A percentile compares a stretch with the other conserved stretches of the same genome.
Evolutionary conservation across 1,140 invertebrate species (phyloP).

Genomic region (Propsilocerus akamusi): DNA sequence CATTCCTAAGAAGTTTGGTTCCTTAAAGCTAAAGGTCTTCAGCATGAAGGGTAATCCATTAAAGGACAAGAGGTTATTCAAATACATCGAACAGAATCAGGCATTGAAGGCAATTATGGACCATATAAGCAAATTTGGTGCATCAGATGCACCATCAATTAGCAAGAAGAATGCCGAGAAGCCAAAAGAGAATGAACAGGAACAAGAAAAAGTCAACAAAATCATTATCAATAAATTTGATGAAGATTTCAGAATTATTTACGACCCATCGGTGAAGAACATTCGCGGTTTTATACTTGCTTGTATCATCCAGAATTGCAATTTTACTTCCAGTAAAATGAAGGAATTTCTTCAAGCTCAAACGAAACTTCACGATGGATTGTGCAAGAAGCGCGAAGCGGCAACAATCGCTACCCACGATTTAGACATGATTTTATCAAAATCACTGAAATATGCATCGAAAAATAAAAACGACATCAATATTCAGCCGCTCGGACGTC

Average conservation of each 20-base stretch:
- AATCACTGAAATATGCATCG: conserved; percentile 45
- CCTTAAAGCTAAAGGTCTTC: conserved; percentile 49
- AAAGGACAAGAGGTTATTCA: conserved; percentile 46
- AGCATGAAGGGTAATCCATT: conserved; percentile 53
- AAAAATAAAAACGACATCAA: conserved; percentile 34
- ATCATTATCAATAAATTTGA: conserved; percentile 1
- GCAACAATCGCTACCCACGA: conserved; percentile 74
- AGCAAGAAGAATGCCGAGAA: conserved; percentile 5
- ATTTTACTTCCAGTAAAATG: conserved; percentile 41
- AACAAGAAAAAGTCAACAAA: conserved; percentile 16
- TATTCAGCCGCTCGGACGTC: conserved; percentile 43
- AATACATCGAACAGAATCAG: conserved; percentile 48
- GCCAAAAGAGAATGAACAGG: conserved; percentile 30
- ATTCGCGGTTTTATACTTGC: conserved; percentile 52
- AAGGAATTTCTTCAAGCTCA: conserved; percentile 67
- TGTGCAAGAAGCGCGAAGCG: conserved; percentile 55
- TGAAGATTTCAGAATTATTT: not conserved
- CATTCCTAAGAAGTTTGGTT: conserved; percentile 41
- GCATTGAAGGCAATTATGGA: conserved; percentile 45
- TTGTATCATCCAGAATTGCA: conserved; percentile 46
- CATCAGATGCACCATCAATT: conserved; percentile 17
- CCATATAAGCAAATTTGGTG: conserved; percentile 42
- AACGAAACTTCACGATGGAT: conserved; percentile 57
- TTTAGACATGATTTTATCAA: conserved; percentile 35
- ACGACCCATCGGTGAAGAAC: conserved; percentile 23